Percentiles rank a stretch among this genome's conserved stretches.
Conservation (phyloP, 2,888 invertebrate species). For the Yponomeuta cagnagella region DNA sequence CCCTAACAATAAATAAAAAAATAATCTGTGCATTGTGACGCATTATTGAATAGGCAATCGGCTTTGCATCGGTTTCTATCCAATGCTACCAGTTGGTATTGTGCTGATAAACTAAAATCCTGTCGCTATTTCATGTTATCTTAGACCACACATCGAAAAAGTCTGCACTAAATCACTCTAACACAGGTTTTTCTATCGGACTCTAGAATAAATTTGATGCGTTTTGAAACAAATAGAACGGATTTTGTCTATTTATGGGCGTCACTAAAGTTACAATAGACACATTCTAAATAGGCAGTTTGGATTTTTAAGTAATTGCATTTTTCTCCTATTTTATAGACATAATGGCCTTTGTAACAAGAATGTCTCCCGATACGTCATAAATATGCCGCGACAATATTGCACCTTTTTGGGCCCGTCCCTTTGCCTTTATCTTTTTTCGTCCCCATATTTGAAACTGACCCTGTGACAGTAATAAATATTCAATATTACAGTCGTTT, state of each 20-base stretch:
- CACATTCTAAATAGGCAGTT: not conserved
- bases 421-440: conserved; percentile 12
- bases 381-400: conserved; percentile 3
- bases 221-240: conserved; percentile 47
- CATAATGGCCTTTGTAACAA: not conserved
- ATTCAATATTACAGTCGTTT: conserved; percentile 13
- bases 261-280: not conserved
- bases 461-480: conserved; percentile 11
- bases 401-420: not conserved
- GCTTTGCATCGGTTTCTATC: too few species aligned
- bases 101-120: not conserved
- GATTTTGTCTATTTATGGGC: conserved; percentile 48
- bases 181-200: conserved; percentile 54
- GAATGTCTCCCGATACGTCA: not conserved
- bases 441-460: conserved; percentile 7
- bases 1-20: too few species aligned
- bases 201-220: conserved; percentile 28
- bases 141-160: conserved; percentile 25
- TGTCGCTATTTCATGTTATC: not conserved
- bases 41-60: too few species aligned
- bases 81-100: not conserved
- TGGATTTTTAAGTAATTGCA: not conserved
- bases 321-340: not conserved
- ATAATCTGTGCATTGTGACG: too few species aligned
- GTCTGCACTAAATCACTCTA: conserved; percentile 64